Evolutionary conservation across 2,797 vertebrate genomes (phyloP).

Genomic region (Brachyrhaphis roseni): DNA sequence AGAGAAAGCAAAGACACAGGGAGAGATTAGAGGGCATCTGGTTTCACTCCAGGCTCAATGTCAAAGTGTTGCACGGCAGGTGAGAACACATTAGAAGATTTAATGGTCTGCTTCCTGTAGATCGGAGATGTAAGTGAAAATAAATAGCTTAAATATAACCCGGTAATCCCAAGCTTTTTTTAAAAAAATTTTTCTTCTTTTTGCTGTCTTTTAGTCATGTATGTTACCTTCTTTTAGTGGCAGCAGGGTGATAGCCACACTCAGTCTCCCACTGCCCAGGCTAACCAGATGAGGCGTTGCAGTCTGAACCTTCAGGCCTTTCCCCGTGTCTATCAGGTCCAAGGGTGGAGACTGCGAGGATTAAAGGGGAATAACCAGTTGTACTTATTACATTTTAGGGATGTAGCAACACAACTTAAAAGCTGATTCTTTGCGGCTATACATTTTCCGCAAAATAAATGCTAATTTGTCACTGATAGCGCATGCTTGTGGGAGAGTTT

Average conservation of each 20-base stretch:
- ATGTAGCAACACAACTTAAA: background rate
- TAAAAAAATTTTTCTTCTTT: conserved; percentile 8
- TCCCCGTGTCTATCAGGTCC: conserved; percentile 84
- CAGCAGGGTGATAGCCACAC: conserved; percentile 83
- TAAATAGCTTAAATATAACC: conserved; percentile 10
- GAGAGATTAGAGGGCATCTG: conserved; percentile 1
- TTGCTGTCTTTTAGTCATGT: conserved; percentile 8
- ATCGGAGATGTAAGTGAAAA: conserved; percentile 10
- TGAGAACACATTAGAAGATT: conserved; percentile 19
- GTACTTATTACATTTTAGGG: background rate
- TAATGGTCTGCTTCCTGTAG: conserved; percentile 2
- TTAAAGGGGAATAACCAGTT: conserved; percentile 10
- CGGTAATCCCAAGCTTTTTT: conserved; percentile 3
- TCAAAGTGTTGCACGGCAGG: conserved; percentile 9
- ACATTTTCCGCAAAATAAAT: background rate
- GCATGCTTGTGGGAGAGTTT: background rate
- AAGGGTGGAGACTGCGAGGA: conserved; percentile 73
- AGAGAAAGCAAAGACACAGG: conserved; percentile 4
- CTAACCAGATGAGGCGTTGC: conserved; percentile 83
- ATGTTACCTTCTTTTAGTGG: conserved; percentile 84
- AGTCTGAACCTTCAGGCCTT: conserved; percentile 83
- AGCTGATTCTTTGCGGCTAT: background rate
- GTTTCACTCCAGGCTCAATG: conserved; percentile 20
- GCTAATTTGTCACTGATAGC: too few species aligned
- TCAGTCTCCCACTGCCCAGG: conserved; percentile 84